These are phyloP conservation scores for Phoebastria nigripes DNA, from an alignment of 2,797 vertebrate genomes.

Conservation along the genomic window DNA sequence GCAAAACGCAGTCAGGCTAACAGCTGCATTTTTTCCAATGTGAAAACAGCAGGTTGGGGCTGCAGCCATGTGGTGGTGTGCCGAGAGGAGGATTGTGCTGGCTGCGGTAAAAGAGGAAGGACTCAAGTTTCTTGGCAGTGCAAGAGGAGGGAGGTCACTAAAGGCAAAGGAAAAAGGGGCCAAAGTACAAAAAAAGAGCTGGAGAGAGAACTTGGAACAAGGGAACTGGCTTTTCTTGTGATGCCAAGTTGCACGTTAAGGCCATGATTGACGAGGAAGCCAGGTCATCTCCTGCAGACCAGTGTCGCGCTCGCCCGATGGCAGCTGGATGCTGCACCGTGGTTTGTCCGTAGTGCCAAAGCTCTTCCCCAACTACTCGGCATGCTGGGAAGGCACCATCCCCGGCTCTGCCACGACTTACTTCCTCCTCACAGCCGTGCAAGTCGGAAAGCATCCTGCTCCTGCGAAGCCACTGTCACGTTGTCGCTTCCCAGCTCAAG, in stretches of 20 bases:
- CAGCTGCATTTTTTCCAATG: rapidly evolving
- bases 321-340: rapidly evolving
- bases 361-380: neutral
- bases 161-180: neutral
- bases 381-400: neutral
- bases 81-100: rapidly evolving
- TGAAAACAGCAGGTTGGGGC: neutral
- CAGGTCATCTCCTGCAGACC: neutral
- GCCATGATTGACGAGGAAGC: neutral
- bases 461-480: neutral
- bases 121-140: rapidly evolving
- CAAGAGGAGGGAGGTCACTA: neutral
- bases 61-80: rapidly evolving
- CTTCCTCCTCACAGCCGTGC: neutral
- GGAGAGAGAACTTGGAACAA: neutral
- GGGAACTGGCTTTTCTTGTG: neutral
- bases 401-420: rapidly evolving
- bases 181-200: neutral
- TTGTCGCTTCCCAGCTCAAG: neutral
- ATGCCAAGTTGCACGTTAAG: rapidly evolving
- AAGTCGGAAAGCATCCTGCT: neutral
- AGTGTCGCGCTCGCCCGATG: rapidly evolving
- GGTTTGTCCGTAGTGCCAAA: neutral
- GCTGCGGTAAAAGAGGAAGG: neutral
- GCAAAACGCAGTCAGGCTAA: neutral